Percentiles rank a stretch among this genome's conserved stretches.
phyloP scores from a whole-genome alignment of 2,888 invertebrate species.

The Macroteleia sp. region DNA sequence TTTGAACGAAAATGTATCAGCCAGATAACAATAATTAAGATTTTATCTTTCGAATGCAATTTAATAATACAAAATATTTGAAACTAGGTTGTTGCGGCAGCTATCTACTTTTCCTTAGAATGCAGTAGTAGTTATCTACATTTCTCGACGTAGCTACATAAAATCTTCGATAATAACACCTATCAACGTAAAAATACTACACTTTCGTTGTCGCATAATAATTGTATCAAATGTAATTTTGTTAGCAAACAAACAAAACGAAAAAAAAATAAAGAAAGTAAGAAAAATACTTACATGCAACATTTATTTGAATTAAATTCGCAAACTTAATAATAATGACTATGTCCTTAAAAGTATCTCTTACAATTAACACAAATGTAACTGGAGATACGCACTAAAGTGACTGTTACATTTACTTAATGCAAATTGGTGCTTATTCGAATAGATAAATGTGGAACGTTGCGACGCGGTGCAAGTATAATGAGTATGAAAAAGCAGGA shows the following conservation, averaged over 20 bases:
- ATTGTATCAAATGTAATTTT: neutral
- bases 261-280: too few relatives aligned
- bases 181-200: neutral
- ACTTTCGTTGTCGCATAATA: neutral
- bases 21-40: constrained; percentile 28
- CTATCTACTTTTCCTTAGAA: constrained; percentile 47
- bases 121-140: constrained; percentile 37
- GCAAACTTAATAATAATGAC: too few relatives aligned
- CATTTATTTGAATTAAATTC: too few relatives aligned
- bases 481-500: constrained; percentile 70
- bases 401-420: constrained; percentile 40
- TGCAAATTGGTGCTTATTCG: constrained; percentile 32
- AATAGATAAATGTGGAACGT: constrained; percentile 37
- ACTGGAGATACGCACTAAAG: constrained; percentile 33
- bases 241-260: neutral
- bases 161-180: constrained; percentile 22
- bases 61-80: constrained; percentile 18
- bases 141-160: constrained; percentile 30
- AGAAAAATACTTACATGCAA: too few relatives aligned
- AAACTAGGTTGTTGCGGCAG: constrained; percentile 18
- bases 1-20: constrained; percentile 4
- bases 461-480: constrained; percentile 42
- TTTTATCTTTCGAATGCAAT: constrained; percentile 1
- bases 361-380: constrained; percentile 38
- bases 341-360: constrained; percentile 11